These are phyloP conservation scores for Neostethus bicornis DNA, from an alignment of 2,797 vertebrate species.

Conservation along the genomic window DNA sequence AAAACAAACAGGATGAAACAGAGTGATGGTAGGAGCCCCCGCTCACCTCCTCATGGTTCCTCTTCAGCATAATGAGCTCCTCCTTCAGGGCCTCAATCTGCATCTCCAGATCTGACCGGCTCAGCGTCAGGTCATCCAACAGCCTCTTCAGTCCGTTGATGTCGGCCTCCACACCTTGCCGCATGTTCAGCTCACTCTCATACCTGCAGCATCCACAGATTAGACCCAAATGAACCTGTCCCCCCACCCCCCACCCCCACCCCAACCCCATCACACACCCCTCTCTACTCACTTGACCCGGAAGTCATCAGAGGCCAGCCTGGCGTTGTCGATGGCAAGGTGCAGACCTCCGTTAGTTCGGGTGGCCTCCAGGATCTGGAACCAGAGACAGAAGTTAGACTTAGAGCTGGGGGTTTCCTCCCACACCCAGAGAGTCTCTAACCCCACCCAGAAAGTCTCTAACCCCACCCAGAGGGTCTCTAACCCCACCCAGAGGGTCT, in stretches of 20 bases:
- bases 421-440: too few species aligned
- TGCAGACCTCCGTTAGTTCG: constrained; percentile 38
- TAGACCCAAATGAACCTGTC: too few species aligned
- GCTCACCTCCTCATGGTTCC: constrained; percentile 73
- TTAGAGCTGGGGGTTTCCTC: too few species aligned
- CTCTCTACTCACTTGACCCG: constrained; percentile 79
- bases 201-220: too few species aligned
- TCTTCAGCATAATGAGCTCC: constrained; percentile 74
- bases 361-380: constrained; percentile 1
- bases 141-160: constrained; percentile 69
- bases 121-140: constrained; percentile 56
- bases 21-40: too few species aligned
- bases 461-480: too few species aligned
- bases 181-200: constrained; percentile 73
- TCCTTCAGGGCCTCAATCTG: constrained; percentile 70
- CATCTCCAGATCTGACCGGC: constrained; percentile 68
- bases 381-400: background rate
- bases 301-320: constrained; percentile 86
- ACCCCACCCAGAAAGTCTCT: too few species aligned
- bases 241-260: too few species aligned
- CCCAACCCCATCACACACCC: too few species aligned
- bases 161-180: constrained; percentile 73
- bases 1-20: too few species aligned
- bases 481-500: too few species aligned
- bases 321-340: constrained; percentile 82